These are phyloP conservation scores for Timema podura DNA, from an alignment of 2,888 invertebrate genomes.

Conservation along the genomic window DNA sequence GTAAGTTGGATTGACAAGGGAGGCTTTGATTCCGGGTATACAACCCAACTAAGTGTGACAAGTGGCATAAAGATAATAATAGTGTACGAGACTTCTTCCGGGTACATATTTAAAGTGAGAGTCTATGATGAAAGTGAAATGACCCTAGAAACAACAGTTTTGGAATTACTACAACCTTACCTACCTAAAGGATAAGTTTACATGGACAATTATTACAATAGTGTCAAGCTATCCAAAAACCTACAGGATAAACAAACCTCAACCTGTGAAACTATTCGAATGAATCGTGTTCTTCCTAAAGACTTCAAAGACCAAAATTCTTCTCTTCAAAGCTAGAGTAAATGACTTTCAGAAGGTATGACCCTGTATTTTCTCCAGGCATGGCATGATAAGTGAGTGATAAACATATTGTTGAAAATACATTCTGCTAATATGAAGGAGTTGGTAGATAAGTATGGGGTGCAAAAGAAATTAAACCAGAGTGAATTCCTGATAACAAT, in stretches of 20 bases:
- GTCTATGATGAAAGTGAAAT: constrained; percentile 31
- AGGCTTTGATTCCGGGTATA: constrained; percentile 32
- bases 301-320: not conserved
- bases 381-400: constrained; percentile 31
- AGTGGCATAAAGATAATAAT: constrained; percentile 33
- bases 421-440: constrained; percentile 30
- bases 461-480: not conserved
- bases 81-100: constrained; percentile 31
- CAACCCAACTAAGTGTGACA: constrained; percentile 26
- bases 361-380: constrained; percentile 29
- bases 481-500: not conserved
- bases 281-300: constrained; percentile 21
- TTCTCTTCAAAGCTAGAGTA: constrained; percentile 27
- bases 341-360: constrained; percentile 27
- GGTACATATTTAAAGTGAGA: constrained; percentile 34
- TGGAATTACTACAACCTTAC: constrained; percentile 12
- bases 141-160: constrained; percentile 28
- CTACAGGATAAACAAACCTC: constrained; percentile 28
- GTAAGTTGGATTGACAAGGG: constrained; percentile 35
- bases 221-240: constrained; percentile 28
- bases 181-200: constrained; percentile 17
- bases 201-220: constrained; percentile 27
- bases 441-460: constrained; percentile 13
- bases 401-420: constrained; percentile 32
- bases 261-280: constrained; percentile 32